phyloP scores from a whole-genome alignment of 2,888 invertebrate genomes.

The Andrena bicolor region DNA sequence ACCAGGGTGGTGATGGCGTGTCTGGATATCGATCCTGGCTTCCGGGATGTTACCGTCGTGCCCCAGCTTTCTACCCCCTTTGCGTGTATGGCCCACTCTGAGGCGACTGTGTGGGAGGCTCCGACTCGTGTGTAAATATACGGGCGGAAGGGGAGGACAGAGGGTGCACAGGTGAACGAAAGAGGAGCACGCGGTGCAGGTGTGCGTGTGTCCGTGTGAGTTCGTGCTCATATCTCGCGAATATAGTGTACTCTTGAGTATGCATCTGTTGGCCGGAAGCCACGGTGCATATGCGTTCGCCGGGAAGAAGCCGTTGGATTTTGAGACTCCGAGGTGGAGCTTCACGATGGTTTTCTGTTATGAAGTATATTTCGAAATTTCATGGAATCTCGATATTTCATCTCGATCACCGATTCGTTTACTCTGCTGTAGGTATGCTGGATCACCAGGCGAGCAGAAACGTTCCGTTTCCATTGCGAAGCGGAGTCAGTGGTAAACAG shows the following conservation, averaged over 20 bases:
- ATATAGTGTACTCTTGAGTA: background rate
- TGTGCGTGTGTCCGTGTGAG: background rate
- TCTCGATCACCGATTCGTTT: no score
- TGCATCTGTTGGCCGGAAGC: background rate
- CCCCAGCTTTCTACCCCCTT: constrained; percentile 68
- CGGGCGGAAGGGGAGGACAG: constrained; percentile 1
- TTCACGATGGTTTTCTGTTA: background rate
- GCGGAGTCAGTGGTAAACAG: background rate
- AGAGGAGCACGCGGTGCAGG: background rate
- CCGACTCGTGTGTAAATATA: constrained; percentile 23
- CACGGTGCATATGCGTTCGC: background rate
- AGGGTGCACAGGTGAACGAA: constrained; percentile 39
- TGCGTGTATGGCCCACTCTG: constrained; percentile 21
- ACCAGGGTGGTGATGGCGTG: constrained; percentile 77
- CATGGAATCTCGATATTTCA: no score
- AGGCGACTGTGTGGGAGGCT: background rate
- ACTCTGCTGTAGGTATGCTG: no score
- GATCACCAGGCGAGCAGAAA: no score
- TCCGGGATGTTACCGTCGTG: constrained; percentile 77
- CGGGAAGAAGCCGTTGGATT: background rate
- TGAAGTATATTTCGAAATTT: no score
- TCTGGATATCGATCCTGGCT: constrained; percentile 80
- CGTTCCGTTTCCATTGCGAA: background rate
- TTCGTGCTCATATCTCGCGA: background rate
- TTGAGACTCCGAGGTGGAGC: background rate